Percentiles rank a stretch among this genome's conserved stretches.
phyloP scores from a whole-genome alignment of 2,888 invertebrate genomes.

The Aquatica leii region DNA sequence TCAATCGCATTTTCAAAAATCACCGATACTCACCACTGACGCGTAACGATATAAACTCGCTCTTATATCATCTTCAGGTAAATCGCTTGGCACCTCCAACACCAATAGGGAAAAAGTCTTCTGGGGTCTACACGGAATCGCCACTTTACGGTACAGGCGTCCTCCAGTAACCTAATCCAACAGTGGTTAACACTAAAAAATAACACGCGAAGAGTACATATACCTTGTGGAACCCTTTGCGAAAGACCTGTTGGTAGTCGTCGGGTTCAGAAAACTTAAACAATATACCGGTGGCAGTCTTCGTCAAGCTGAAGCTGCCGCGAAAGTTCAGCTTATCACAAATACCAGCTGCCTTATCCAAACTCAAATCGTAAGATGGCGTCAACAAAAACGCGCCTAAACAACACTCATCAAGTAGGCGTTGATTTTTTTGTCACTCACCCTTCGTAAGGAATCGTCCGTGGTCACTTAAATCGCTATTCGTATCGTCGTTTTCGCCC shows the following conservation, averaged over 20 bases:
- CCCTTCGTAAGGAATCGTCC: conserved; percentile 82
- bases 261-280: conserved; percentile 89
- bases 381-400: conserved; percentile 82
- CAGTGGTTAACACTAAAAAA: not conserved
- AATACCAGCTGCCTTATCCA: conserved; percentile 85
- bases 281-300: conserved; percentile 87
- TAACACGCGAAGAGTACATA: not conserved
- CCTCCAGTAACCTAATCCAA: conserved; percentile 75
- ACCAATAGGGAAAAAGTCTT: conserved; percentile 87
- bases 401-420: conserved; percentile 57
- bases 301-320: conserved; percentile 85
- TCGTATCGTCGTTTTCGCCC: conserved; percentile 78
- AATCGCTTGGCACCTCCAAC: conserved; percentile 82
- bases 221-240: conserved; percentile 82
- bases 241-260: conserved; percentile 85
- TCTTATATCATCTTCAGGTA: conserved; percentile 85
- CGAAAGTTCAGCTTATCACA: conserved; percentile 91
- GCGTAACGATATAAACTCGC: conserved; percentile 72
- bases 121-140: conserved; percentile 86
- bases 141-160: conserved; percentile 84
- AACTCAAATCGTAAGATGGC: conserved; percentile 84
- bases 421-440: too few relatives aligned
- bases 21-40: conserved; percentile 66
- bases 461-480: conserved; percentile 72
- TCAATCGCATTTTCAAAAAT: not conserved